Evolutionary conservation across 2,797 vertebrate genomes (phyloP).

Genomic region (Tauraco hartlaubi): DNA sequence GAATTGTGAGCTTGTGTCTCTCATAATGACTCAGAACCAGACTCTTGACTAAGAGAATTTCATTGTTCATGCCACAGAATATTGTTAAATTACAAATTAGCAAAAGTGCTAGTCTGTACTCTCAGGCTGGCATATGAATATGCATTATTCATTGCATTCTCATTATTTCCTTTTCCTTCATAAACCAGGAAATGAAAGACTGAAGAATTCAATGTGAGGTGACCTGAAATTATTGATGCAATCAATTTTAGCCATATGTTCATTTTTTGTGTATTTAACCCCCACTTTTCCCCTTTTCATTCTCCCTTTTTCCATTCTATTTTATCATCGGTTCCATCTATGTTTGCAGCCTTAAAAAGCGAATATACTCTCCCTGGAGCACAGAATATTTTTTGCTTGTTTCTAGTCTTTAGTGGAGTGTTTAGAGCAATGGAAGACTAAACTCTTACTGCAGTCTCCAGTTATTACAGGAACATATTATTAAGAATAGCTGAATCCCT

Average conservation of each 20-base stretch:
- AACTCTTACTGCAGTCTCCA: not conserved
- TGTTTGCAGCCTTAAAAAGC: not conserved
- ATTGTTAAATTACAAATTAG: constrained; percentile 47
- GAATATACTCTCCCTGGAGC: not conserved
- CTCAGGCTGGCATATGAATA: not conserved
- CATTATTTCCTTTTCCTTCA: constrained; percentile 24
- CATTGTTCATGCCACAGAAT: constrained; percentile 21
- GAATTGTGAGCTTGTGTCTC: not conserved
- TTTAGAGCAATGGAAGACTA: not conserved
- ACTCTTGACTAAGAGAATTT: constrained; percentile 49
- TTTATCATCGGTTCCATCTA: not conserved
- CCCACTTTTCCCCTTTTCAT: not conserved
- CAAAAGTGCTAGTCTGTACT: not conserved
- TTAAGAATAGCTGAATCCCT: not conserved
- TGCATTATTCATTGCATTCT: constrained; percentile 27
- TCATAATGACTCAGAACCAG: constrained; percentile 31
- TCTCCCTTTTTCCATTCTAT: not conserved
- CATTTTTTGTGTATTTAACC: not conserved
- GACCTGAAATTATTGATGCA: not conserved
- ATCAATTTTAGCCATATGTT: not conserved
- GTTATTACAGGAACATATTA: not conserved
- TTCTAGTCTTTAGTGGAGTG: not conserved
- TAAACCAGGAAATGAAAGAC: constrained; percentile 25
- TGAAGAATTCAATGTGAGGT: not conserved
- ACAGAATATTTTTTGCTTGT: not conserved